Conservation (phyloP, 1,140 invertebrate genomes). For the Stegodyphus mimosarum region DNA sequence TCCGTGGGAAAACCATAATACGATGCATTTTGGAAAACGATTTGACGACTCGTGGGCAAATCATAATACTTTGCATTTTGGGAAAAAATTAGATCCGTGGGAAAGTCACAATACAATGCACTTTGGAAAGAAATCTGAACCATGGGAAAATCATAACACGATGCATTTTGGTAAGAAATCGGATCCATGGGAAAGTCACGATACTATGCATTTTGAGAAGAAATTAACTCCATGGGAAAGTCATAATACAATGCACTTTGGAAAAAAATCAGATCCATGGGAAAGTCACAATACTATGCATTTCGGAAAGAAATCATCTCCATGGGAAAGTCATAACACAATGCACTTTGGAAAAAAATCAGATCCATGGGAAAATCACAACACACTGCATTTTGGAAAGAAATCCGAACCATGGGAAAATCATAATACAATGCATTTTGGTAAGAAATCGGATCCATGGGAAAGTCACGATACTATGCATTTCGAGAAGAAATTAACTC, state of each 20-base stretch:
- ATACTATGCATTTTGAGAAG: conserved; percentile 46
- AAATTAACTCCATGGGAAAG: conserved; percentile 8
- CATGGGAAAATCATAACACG: neutral
- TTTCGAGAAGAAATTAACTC: conserved; percentile 3
- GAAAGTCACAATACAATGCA: conserved; percentile 12
- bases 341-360: conserved; percentile 30
- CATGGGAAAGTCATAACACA: conserved; percentile 16
- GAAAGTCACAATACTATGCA: conserved; percentile 23
- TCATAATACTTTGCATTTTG: conserved; percentile 14
- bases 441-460: conserved; percentile 7
- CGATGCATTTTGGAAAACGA: conserved; percentile 18
- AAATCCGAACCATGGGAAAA: conserved; percentile 15
- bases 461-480: conserved; percentile 6
- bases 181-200: conserved; percentile 22
- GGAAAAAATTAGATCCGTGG: conserved; percentile 6
- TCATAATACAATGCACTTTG: conserved; percentile 35
- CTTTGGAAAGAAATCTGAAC: conserved; percentile 21
- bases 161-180: conserved; percentile 36
- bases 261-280: conserved; percentile 40
- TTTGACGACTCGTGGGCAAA: conserved; percentile 4
- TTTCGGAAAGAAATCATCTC: conserved; percentile 29
- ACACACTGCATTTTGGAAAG: conserved; percentile 12
- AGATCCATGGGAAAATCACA: conserved; percentile 6
- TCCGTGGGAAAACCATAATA: conserved; percentile 5
- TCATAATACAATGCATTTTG: conserved; percentile 26